Percentiles rank a stretch among this genome's conserved stretches.
phyloP scores from a whole-genome alignment of 92 coral and sea anemone genomes.

The Galaxea fascicularis region DNA sequence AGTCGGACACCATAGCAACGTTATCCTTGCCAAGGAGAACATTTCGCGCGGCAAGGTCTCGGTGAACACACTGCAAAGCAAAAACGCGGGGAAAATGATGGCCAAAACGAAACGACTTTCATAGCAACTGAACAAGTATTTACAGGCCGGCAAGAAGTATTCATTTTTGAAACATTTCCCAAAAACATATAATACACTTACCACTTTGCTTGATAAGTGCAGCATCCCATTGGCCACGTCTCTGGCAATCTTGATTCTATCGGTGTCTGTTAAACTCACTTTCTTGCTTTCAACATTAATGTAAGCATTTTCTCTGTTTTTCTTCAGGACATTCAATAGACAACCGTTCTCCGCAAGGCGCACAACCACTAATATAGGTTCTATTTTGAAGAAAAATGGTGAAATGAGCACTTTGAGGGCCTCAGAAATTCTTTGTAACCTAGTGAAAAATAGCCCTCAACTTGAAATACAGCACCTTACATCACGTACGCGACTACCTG shows the following conservation, averaged over 20 bases:
- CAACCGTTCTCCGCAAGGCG: slow-evolving; percentile 67
- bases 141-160: too few relatives aligned
- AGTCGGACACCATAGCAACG: slow-evolving; percentile 85
- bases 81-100: background rate
- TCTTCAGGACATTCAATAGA: slow-evolving; percentile 39
- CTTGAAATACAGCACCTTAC: too few relatives aligned
- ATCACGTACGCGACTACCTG: too few relatives aligned
- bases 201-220: slow-evolving; percentile 71
- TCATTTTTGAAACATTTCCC: background rate
- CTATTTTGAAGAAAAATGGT: slow-evolving; percentile 1
- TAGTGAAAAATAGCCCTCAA: too few relatives aligned
- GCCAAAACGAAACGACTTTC: background rate
- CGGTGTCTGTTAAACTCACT: slow-evolving; percentile 4
- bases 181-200: background rate
- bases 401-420: background rate
- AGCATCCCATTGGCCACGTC: slow-evolving; percentile 76
- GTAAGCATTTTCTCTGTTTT: slow-evolving; percentile 44
- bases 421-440: background rate
- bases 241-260: slow-evolving; percentile 67
- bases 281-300: background rate
- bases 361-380: slow-evolving; percentile 68
- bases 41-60: slow-evolving; percentile 6
- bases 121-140: too few relatives aligned
- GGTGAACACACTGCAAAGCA: background rate
- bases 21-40: slow-evolving; percentile 65